Percentiles rank a stretch among this genome's conserved stretches.
Conservation (phyloP, 2,797 vertebrate species). For the Lepilemur ruficaudatus region DNA sequence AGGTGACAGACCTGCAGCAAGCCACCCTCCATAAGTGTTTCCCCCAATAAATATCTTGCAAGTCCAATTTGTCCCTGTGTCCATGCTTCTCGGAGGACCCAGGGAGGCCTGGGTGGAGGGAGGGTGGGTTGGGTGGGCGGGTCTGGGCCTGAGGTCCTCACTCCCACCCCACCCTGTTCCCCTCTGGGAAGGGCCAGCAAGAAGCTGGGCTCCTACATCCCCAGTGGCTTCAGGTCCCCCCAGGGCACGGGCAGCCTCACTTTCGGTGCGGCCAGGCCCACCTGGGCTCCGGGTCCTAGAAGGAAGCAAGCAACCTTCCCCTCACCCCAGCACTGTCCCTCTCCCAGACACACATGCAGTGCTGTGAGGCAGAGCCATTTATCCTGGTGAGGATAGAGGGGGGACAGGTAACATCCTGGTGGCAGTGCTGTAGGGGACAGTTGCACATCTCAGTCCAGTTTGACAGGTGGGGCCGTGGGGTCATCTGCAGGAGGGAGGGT, state of each 20-base stretch:
- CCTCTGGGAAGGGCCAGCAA: too few species aligned
- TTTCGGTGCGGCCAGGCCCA: neutral
- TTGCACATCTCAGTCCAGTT: neutral
- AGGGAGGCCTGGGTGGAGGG: neutral
- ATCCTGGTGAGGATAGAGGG: neutral
- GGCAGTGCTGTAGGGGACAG: neutral
- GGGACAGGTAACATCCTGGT: neutral
- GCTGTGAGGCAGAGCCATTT: slow-evolving; percentile 38
- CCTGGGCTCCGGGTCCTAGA: too few species aligned
- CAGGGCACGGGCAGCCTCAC: neutral
- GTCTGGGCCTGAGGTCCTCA: neutral
- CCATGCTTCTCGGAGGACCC: neutral
- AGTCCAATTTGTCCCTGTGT: neutral
- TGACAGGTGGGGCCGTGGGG: neutral
- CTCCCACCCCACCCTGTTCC: neutral
- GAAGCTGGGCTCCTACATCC: neutral
- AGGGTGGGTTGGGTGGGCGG: neutral
- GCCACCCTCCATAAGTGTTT: neutral
- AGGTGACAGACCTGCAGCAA: neutral
- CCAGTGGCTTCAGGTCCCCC: neutral
- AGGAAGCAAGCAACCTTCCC: neutral
- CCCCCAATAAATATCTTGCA: neutral
- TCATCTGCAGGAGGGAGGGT: slow-evolving; percentile 34
- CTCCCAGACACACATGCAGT: neutral
- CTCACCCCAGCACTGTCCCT: neutral